Evolutionary conservation across 2,113 vertebrate species (phyloP), one percentile per base, ranked within the genome.

Genomic region (Sceloporus tristichus): DNA sequence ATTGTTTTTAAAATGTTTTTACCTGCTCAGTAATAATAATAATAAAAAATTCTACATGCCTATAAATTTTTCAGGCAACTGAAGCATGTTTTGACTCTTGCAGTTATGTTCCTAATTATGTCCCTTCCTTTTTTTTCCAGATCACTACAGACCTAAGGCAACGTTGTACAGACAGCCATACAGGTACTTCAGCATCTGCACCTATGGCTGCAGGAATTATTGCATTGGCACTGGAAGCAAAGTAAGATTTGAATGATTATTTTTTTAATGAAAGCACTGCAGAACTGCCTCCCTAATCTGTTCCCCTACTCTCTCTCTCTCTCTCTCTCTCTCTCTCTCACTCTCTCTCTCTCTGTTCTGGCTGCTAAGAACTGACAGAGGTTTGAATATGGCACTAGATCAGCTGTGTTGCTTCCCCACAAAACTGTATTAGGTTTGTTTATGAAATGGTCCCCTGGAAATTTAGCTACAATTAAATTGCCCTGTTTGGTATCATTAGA

Each of bases 171-270:
- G 99, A 99, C 97, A 99, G 98, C 96, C 99, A 99, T 95, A 99
- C 99, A 0, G 99, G 99, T 94, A 99, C 99, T 0, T 99, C 99
- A 0, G 99, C 99, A 92, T 99, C 99, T 0, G 99, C 99, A 90
- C 99, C 99, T 87, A 99, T 99, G 98, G 99, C 99, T 90, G 99
- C 99, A 59, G 99, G 98, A 91, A 99, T 99, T 96, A 98, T 99
- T 84, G 99, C 99, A 14, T 97, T 99, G 91, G 98, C 99, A 85
- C 96, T 99, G 95, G 99, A 99, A 97, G 99, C 99, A 94, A 99
- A 99, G 99, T 99, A 98, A 98, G 98, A 97, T 93, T 91, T 90
- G 78, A 90, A 86, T 90, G 94, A 14, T 87, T 76, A 87, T 85
- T 88, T 89, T 88, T 89, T 9, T 84, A 65, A 92, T 85, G 62